Conservation (phyloP, 2,113 vertebrate species). For the human (Homo sapiens) region GRCh38 chr15:36811001-36811500, state of each 20-base stretch:
- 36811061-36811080: background rate
- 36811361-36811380: background rate
- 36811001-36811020: background rate
- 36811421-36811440: background rate
- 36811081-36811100: background rate
- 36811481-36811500: background rate
- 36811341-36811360: constrained; percentile 19
- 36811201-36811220: constrained; percentile 43
- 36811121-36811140: constrained; percentile 29
- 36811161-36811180: constrained; percentile 14
- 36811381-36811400: background rate
- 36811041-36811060: background rate
- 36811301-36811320: constrained; percentile 52
- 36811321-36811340: background rate
- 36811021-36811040: background rate
- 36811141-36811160: constrained; percentile 16
- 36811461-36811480: background rate
- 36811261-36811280: constrained; percentile 50
- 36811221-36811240: background rate
- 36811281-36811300: constrained; percentile 15
- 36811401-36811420: background rate
- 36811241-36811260: constrained; percentile 43
- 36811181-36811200: constrained; percentile 8
- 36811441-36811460: background rate
- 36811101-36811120: background rate